These are phyloP conservation scores for Lordiphosa stackelbergi DNA, from an alignment of 1,140 invertebrate species.

Conservation along the genomic window DNA sequence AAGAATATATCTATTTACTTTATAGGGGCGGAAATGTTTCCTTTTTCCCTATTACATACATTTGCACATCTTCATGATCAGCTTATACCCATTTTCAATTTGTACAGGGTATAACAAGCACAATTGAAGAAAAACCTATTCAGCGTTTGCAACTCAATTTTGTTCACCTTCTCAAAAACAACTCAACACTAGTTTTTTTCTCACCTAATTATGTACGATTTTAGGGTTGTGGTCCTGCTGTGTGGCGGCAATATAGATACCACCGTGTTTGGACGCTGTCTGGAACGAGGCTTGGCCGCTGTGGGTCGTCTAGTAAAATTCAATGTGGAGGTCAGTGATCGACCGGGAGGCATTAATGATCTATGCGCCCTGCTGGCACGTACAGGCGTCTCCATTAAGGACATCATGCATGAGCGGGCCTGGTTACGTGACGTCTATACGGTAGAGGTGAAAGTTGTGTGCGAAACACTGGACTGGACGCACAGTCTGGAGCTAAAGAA, in stretches of 20 bases:
- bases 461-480: conserved; percentile 89
- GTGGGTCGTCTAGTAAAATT: conserved; percentile 93
- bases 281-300: conserved; percentile 92
- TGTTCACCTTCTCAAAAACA: too few relatives aligned
- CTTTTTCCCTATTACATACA: too few relatives aligned
- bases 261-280: conserved; percentile 90
- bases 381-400: conserved; percentile 93
- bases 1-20: too few relatives aligned
- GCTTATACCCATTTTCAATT: too few relatives aligned
- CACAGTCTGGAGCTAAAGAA: conserved; percentile 85
- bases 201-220: neutral
- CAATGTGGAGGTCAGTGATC: conserved; percentile 90
- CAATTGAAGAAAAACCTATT: too few relatives aligned
- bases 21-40: too few relatives aligned
- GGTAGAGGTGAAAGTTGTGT: conserved; percentile 88
- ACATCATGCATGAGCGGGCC: conserved; percentile 95
- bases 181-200: too few relatives aligned
- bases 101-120: too few relatives aligned
- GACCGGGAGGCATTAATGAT: conserved; percentile 92
- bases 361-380: conserved; percentile 86
- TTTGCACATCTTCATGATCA: too few relatives aligned
- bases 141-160: too few relatives aligned
- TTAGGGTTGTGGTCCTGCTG: conserved; percentile 86
- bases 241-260: conserved; percentile 97
- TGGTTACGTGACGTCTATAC: conserved; percentile 95